phyloP scores from a whole-genome alignment of 2,888 invertebrate genomes.

The Venustoraphidia nigricollis region DNA sequence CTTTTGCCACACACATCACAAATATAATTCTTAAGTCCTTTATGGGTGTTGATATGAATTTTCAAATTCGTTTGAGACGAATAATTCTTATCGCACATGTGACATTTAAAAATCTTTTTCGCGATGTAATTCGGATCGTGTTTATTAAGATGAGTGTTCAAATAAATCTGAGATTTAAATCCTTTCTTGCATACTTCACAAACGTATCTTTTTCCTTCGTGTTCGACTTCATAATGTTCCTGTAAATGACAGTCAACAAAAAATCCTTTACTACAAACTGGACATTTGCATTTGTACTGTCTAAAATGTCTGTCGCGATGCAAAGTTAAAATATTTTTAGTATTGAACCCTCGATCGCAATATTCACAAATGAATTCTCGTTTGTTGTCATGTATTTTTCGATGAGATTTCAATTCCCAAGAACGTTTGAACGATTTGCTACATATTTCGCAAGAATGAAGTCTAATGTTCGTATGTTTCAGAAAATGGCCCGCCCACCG shows the following conservation, averaged over 20 bases:
- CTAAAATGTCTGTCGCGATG: constrained; percentile 22
- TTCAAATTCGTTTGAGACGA: background rate
- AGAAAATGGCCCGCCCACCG: background rate
- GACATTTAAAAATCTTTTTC: constrained; percentile 1
- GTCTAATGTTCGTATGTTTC: background rate
- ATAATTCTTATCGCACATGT: background rate
- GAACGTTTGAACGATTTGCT: background rate
- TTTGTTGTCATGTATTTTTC: background rate
- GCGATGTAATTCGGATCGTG: background rate
- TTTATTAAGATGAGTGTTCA: background rate
- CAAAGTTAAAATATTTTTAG: constrained; percentile 20
- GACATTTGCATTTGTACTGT: constrained; percentile 15
- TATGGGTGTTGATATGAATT: background rate
- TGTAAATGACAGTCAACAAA: background rate
- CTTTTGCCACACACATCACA: background rate
- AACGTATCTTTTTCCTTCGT: constrained; percentile 26
- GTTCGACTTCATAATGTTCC: constrained; percentile 16
- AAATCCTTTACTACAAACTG: background rate
- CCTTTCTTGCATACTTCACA: constrained; percentile 31
- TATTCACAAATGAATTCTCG: constrained; percentile 1
- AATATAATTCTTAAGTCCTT: background rate
- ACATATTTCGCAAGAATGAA: background rate
- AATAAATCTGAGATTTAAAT: constrained; percentile 18
- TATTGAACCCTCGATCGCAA: constrained; percentile 7
- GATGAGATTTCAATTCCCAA: background rate